Evolutionary conservation across 2,113 vertebrate genomes (phyloP), one percentile per base, ranked within the genome.

Genomic region (Cryptotis parvus): DNA sequence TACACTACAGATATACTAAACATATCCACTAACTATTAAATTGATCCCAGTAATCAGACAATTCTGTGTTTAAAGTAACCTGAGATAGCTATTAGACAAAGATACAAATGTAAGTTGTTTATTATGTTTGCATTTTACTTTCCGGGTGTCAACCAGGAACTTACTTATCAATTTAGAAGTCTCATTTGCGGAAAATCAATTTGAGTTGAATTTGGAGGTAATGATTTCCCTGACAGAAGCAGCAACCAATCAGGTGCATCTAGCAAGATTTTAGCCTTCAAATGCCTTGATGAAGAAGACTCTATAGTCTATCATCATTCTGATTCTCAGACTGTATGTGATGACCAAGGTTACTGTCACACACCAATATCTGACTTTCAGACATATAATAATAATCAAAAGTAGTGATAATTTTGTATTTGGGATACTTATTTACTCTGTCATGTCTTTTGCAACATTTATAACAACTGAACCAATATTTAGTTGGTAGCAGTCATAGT

Each of bases 201-300:
- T 96, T 92, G 26, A 92, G 55, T 93, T 95, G 27, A 89, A 65
- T 66, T 89, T 89, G 16, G 11, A 93, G 22, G 85, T 92, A 73
- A 97, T 93, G 6, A 95, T 65, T 94, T 96, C 66, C 35, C 77
- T 89, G 20, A 41, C 82, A 80, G 35, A 96, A 93, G 93, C 10
- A 70, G 9, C 95, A 96, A 87, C 0, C 7, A 87, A 94, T 43
- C 3, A 90, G 20, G 9, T 43, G 6, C 37, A 93, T 45, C 24
- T 93, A 94, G 76, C 63, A 76, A 88, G 5, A 0, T 88, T 96
- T 95, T 93, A 84, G 87, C 39, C 45, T 94, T 66, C 29, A 77
- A 18, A 65, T 92, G 1, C 72, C 39, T 85, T 89, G 43, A 90
- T 63, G 66, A 9, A 29, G 22, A 92, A 73, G 8, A 91, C 61